These are phyloP conservation scores for Littorina saxatilis DNA, from an alignment of 1,140 invertebrate genomes.

Conservation along the genomic window DNA sequence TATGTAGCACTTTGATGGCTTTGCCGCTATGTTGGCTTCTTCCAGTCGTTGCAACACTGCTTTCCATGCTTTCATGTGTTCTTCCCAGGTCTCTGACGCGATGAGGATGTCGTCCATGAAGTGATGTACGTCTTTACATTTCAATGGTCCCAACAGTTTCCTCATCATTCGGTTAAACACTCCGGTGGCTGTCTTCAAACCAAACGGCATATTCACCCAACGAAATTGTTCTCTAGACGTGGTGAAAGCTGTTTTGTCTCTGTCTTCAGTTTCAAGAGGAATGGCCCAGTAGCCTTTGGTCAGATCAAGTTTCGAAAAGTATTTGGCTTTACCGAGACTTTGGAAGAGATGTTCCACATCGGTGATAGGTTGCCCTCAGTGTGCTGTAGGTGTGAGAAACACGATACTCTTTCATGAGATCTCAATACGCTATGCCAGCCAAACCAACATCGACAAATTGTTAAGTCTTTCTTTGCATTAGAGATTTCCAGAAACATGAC, in stretches of 20 bases:
- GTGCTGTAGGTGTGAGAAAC: too few relatives aligned
- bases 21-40: neutral
- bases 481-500: slow-evolving; percentile 58
- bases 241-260: too few relatives aligned
- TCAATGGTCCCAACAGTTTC: too few relatives aligned
- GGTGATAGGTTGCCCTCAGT: slow-evolving; percentile 77
- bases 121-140: too few relatives aligned
- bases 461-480: slow-evolving; percentile 78
- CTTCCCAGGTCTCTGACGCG: neutral
- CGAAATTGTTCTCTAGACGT: neutral
- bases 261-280: neutral
- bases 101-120: too few relatives aligned
- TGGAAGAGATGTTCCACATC: too few relatives aligned
- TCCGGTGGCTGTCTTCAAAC: too few relatives aligned
- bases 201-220: neutral
- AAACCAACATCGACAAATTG: too few relatives aligned
- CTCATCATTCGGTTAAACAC: too few relatives aligned
- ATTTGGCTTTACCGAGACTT: neutral
- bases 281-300: neutral
- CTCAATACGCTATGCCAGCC: too few relatives aligned
- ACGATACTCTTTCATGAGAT: too few relatives aligned
- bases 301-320: neutral
- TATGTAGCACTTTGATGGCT: too few relatives aligned
- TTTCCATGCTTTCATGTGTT: neutral
- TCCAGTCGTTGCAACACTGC: neutral